Evolutionary conservation across 2,113 vertebrate genomes (phyloP).

Genomic region (Zapornia atra): DNA sequence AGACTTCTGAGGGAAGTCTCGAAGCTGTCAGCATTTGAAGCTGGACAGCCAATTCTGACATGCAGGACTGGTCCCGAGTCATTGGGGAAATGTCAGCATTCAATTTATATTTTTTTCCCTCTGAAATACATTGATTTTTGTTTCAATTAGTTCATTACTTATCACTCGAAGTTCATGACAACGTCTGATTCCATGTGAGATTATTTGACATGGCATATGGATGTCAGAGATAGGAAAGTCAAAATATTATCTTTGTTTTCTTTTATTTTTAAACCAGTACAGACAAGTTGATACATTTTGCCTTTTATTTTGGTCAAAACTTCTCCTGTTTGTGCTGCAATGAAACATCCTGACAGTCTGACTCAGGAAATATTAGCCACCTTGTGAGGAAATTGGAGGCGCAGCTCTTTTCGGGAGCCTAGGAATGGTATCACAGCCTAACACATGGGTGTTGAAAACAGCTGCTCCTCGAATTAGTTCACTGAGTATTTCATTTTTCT

Average conservation of each 20-base stretch:
- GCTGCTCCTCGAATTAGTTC: slow-evolving; percentile 52
- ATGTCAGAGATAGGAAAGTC: neutral
- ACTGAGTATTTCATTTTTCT: slow-evolving; percentile 31
- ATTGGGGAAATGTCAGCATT: neutral
- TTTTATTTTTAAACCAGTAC: neutral
- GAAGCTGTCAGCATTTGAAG: neutral
- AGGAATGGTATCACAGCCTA: neutral
- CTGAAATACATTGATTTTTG: neutral
- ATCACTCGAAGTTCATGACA: neutral
- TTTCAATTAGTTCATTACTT: neutral
- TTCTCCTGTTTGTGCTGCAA: neutral
- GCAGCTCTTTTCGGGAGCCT: neutral
- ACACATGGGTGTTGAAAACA: slow-evolving; percentile 21
- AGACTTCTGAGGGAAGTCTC: neutral
- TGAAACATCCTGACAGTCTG: neutral
- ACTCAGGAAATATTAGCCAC: neutral
- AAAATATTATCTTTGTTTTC: neutral
- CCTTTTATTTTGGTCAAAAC: neutral
- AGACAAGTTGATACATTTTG: neutral
- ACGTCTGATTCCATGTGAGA: neutral
- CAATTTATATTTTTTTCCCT: neutral
- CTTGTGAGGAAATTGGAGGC: neutral
- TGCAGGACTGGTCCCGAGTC: neutral
- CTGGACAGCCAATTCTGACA: neutral
- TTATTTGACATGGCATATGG: neutral